phyloP scores from a whole-genome alignment of 2,888 invertebrate genomes.

The Drosophila limbata region DNA sequence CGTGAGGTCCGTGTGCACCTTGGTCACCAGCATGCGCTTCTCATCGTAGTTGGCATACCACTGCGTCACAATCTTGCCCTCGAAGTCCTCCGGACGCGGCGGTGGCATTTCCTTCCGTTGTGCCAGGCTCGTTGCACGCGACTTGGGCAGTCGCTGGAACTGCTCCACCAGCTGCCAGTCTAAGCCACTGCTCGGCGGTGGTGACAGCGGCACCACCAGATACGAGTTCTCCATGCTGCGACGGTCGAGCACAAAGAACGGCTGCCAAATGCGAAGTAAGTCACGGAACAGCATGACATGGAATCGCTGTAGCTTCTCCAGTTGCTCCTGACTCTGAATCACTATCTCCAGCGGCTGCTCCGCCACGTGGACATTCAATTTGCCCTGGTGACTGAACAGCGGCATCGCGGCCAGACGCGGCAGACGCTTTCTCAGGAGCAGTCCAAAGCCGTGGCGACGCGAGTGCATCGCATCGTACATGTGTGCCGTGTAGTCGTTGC shows the following conservation, averaged over 20 bases:
- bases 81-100: constrained; percentile 87
- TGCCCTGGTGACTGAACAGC: constrained; percentile 90
- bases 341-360: constrained; percentile 86
- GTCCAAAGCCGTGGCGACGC: constrained; percentile 86
- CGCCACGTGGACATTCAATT: constrained; percentile 84
- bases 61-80: constrained; percentile 92
- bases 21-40: constrained; percentile 89
- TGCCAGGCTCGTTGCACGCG: constrained; percentile 85
- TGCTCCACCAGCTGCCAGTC: constrained; percentile 88
- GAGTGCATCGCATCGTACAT: constrained; percentile 63
- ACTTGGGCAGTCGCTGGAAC: constrained; percentile 85
- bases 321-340: constrained; percentile 86
- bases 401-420: constrained; percentile 90
- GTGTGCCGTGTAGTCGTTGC: constrained; percentile 85
- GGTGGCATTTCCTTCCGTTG: constrained; percentile 87
- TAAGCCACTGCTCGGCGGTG: constrained; percentile 85
- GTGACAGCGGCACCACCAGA: constrained; percentile 86
- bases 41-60: constrained; percentile 90
- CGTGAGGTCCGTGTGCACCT: constrained; percentile 88
- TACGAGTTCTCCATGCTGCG: constrained; percentile 87
- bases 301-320: constrained; percentile 87
- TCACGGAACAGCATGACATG: constrained; percentile 91
- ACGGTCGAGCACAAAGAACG: constrained; percentile 88
- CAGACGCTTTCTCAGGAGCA: constrained; percentile 88
- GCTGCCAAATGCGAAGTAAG: constrained; percentile 88